phyloP scores from a whole-genome alignment of 2,888 invertebrate species.

The Escarpia spicata region DNA sequence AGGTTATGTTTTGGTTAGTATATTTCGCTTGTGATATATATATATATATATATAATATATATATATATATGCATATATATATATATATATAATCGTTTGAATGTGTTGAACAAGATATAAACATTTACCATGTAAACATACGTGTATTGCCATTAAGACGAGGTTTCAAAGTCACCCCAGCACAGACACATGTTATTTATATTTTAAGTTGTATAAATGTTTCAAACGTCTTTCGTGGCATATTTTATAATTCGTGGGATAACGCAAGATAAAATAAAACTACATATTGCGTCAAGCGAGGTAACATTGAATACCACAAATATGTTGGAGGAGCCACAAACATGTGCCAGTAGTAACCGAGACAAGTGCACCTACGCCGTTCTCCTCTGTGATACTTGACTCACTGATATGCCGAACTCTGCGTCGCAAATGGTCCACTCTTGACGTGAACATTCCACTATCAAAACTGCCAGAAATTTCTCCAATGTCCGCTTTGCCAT shows the following conservation, averaged over 20 bases:
- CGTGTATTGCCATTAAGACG: too few relatives aligned
- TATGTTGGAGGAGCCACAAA: not conserved
- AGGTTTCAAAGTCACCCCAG: too few relatives aligned
- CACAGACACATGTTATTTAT: too few relatives aligned
- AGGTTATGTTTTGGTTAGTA: too few relatives aligned
- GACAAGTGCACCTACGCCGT: not conserved
- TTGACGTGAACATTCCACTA: not conserved
- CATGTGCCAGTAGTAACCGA: not conserved
- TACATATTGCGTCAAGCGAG: not conserved
- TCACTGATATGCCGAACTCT: not conserved
- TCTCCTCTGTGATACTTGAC: not conserved
- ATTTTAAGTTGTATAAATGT: not conserved
- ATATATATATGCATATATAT: too few relatives aligned
- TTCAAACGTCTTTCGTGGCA: not conserved
- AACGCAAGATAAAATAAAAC: not conserved
- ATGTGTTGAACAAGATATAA: too few relatives aligned
- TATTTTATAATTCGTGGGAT: not conserved
- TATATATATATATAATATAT: too few relatives aligned
- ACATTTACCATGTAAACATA: too few relatives aligned
- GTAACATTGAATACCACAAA: not conserved
- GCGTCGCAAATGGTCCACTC: not conserved
- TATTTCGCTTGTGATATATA: too few relatives aligned
- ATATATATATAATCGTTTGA: too few relatives aligned
- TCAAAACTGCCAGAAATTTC: not conserved
- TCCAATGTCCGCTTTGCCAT: not conserved